Base-by-base conservation (phyloP, 2,888 invertebrate species). In the Luperina nickerlii region DNA sequence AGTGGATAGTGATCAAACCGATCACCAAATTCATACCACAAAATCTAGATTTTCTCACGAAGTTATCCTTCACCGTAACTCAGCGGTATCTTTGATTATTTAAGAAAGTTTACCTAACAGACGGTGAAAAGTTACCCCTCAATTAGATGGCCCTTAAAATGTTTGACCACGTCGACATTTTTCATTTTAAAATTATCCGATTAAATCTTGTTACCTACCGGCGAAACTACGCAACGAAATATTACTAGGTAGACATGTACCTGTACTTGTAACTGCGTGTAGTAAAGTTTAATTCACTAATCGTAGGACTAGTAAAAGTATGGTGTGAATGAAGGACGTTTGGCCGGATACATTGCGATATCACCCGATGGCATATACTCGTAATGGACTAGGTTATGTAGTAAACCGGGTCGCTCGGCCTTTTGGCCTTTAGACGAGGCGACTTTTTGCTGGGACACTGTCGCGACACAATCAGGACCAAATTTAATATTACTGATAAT, bases 261-360 rank as follows among this genome's bases (percentile, higher is more conserved):
- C 9, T 51, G 51, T 24, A 57, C 24, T n/a, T n/a, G n/a, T 62
- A 71, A 2, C 11, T 54, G 51, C 32, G 69, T 45, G 62, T 67
- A 74, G 73, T 74, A 73, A 67, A 68, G 66, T 85, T 84, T 83
- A 81, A 90, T 90, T 89, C 90, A 87, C 84, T 83, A 86, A 85
- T 83, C 76, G 83, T 74, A 79, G 71, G 78, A 72, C 70, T 88
- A 90, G 92, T 92, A 92, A 92, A 92, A 91, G 92, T 92, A 74
- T 86, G 79, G 81, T 83, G 88, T 92, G 88, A 90, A 90, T 90
- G 92, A 92, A 92, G 92, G 92, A 90, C 92, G 84, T 73, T 63
- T 76, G 89, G 85, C 90, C 92, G 92, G 92, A 92, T 92, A 88
- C 77, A 81, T 90, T 90, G 91, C 92, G 85, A 90, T 85, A 91